Evolutionary conservation across 2,888 invertebrate species (phyloP), one percentile per base, ranked within the genome.

Genomic region (Enchytraeus crypticus): DNA sequence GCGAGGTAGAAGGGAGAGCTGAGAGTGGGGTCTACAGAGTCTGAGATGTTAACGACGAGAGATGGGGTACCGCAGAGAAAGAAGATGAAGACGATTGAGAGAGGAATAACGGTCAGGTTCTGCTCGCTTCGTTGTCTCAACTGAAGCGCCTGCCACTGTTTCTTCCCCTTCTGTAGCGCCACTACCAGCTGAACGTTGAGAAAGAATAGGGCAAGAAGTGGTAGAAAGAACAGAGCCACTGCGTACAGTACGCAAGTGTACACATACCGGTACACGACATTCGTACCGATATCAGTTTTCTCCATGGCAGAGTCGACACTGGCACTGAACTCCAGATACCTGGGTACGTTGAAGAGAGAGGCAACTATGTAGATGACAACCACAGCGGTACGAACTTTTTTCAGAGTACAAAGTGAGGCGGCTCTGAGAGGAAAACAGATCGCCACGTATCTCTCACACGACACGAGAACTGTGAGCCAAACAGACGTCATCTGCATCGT

Each of bases 391-490:
- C 65, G 58, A 23, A 66, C 66, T n/a, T 65, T 69, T 27, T 60
- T 47, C 38, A 64, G 59, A 5, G 69, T 67, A 57, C 68, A 69
- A 27, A 66, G 59, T 47, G 57, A 51, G 23, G 66, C 64, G 3
- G 67, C 65, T 18, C 53, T 61, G 21, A 71, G 65, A 18, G 71
- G 71, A 38, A 59, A 64, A 53, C 71, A 71, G 21, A 71, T 65
- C 29, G 71, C 71, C n/a, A 71, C 59, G 57, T 64, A 59, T 18
- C 71, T 66, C 53, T 71, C 71, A 29, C 66, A 59, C 2, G 71
- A 71, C 21, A 71, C 69, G 23, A 71, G 65, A 26, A 71, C 67
- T 14, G 71, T 71, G 51, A 71, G 43, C 67, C 70, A 71, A 26
- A 70, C 71, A 1, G 71, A 67, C 26, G 61, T 61, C 70, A 71